These are phyloP conservation scores for Aurelia coerulea DNA, from an alignment of 30 jellyfish, hydroid and myxozoan genomes.

Conservation along the genomic window DNA sequence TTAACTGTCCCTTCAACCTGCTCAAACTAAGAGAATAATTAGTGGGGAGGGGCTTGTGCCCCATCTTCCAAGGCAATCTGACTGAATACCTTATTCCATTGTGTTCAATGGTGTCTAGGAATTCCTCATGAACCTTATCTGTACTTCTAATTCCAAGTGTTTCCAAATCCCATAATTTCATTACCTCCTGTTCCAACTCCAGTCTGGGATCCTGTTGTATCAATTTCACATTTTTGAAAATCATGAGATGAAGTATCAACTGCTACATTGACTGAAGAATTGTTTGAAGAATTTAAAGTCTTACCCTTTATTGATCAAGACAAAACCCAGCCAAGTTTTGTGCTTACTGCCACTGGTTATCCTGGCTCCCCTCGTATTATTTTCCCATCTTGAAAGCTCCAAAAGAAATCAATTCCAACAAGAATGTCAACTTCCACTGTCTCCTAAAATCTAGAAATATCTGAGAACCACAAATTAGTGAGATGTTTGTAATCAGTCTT, in stretches of 20 bases:
- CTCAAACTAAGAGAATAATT: slow-evolving; percentile 31
- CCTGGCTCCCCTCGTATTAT: too few species aligned
- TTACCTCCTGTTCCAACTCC: too few species aligned
- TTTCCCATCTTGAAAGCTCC: background rate
- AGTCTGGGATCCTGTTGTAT: too few species aligned
- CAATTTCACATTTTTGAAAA: background rate
- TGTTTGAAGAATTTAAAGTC: background rate
- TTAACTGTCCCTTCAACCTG: slow-evolving; percentile 10
- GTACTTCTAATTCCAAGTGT: too few species aligned
- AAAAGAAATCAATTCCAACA: background rate
- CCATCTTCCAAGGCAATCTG: too few species aligned
- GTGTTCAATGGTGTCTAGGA: background rate
- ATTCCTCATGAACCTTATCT: background rate
- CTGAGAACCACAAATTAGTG: slow-evolving; percentile 25
- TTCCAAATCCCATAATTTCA: too few species aligned
- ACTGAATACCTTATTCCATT: slow-evolving; percentile 26
- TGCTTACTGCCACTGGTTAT: slow-evolving; percentile 33
- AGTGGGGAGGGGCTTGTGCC: background rate
- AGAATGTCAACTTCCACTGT: slow-evolving; percentile 22
- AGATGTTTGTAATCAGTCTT: slow-evolving; percentile 3
- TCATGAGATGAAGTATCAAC: slow-evolving; percentile 3
- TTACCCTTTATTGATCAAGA: slow-evolving; percentile 9
- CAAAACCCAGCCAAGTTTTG: slow-evolving; percentile 36
- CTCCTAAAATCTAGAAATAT: slow-evolving; percentile 13
- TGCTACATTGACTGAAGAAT: background rate